phyloP scores from a whole-genome alignment of 1,140 invertebrate genomes.

The Piezodorus guildinii region DNA sequence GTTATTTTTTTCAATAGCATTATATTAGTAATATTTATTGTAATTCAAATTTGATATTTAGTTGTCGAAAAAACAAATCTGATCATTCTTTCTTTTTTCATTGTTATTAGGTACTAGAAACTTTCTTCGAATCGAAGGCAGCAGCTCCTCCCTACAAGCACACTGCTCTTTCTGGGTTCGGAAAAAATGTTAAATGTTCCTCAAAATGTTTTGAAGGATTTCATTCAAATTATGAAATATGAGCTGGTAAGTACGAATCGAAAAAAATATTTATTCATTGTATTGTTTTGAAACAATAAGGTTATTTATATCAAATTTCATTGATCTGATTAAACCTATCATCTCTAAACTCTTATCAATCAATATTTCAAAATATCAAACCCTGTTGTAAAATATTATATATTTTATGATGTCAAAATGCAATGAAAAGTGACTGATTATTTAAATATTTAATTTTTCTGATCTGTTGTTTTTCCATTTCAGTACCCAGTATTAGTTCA shows the following conservation, averaged over 20 bases:
- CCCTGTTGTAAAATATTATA: no score
- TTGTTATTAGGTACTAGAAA: slow-evolving; percentile 60
- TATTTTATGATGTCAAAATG: no score
- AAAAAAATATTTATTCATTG: neutral
- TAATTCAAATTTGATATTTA: no score
- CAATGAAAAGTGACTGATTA: neutral
- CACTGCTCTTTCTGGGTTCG: slow-evolving; percentile 72
- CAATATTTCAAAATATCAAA: no score
- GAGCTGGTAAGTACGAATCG: slow-evolving; percentile 45
- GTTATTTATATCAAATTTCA: no score
- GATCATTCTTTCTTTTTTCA: no score
- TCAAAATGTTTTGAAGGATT: slow-evolving; percentile 75
- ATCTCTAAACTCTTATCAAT: no score
- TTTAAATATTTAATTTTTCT: neutral
- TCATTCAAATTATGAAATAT: slow-evolving; percentile 76
- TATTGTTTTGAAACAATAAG: neutral
- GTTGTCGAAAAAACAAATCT: no score
- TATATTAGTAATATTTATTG: no score
- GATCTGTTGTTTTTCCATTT: slow-evolving; percentile 2
- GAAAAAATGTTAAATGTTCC: slow-evolving; percentile 59
- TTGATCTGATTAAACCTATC: no score
- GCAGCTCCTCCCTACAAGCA: slow-evolving; percentile 79
- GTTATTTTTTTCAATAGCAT: neutral
- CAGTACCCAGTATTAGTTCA: slow-evolving; percentile 48
- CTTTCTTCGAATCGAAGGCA: slow-evolving; percentile 83